Conservation (phyloP, 2,113 vertebrate species). For the Craseonycteris thonglongyai region DNA sequence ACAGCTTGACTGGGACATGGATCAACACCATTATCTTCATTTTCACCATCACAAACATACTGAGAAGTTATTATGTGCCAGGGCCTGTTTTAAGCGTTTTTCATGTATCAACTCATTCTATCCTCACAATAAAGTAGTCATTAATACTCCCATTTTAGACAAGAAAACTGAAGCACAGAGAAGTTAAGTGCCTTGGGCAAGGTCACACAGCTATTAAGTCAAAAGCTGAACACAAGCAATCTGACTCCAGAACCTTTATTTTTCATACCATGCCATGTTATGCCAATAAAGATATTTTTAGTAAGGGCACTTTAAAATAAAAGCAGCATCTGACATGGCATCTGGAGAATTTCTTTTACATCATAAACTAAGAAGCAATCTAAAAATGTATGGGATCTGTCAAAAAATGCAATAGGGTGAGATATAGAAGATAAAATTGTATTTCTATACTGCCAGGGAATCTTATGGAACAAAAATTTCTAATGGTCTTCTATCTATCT, state of each 20-base stretch:
- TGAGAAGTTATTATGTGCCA: neutral
- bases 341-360: slow-evolving; percentile 26
- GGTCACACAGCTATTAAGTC: neutral
- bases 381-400: neutral
- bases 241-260: neutral
- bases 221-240: neutral
- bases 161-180: neutral
- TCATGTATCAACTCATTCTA: neutral
- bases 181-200: neutral
- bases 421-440: neutral
- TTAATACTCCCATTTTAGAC: neutral
- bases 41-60: neutral
- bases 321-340: neutral
- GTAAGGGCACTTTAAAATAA: neutral
- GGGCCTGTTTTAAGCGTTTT: neutral
- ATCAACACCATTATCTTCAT: neutral
- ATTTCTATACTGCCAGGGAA: neutral
- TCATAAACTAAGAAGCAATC: slow-evolving; percentile 26
- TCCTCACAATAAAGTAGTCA: neutral
- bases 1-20: neutral
- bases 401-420: neutral
- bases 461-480: neutral
- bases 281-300: neutral
- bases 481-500: neutral
- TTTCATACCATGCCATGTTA: neutral